phyloP scores from a whole-genome alignment of 37 sponge, comb jelly and placozoan genomes.

The Geodia barretti region DNA sequence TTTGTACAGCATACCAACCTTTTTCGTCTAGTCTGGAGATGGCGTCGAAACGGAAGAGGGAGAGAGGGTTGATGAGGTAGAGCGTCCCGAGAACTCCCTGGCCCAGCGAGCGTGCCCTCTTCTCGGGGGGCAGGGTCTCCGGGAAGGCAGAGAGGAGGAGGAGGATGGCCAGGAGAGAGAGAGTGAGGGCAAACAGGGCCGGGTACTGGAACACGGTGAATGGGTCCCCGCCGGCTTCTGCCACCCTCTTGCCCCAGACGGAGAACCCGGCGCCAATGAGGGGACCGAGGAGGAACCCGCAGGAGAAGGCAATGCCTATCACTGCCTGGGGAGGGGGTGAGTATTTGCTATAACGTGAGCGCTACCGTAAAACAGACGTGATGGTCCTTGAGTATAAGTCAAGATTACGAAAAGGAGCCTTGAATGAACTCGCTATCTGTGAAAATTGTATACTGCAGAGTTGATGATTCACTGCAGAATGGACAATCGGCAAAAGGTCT shows the following conservation, averaged over 20 bases:
- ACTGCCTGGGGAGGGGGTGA: conserved; percentile 56
- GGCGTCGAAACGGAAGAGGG: conserved; percentile 78
- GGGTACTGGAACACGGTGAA: conserved; percentile 81
- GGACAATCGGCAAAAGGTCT: no score
- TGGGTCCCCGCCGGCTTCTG: not conserved
- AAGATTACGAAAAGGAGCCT: no score
- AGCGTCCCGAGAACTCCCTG: conserved; percentile 53
- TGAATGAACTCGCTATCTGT: no score
- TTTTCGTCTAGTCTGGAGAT: conserved; percentile 33
- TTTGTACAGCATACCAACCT: conserved; percentile 35
- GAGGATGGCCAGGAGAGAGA: conserved; percentile 52
- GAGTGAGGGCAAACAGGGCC: conserved; percentile 73
- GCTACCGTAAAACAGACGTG: no score
- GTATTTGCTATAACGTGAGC: no score
- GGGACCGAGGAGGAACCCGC: conserved; percentile 90
- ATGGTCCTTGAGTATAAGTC: no score
- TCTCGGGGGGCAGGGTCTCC: conserved; percentile 73
- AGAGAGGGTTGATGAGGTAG: conserved; percentile 85
- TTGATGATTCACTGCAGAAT: no score
- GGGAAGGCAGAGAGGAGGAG: conserved; percentile 45
- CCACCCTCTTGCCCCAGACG: conserved; percentile 19
- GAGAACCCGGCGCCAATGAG: conserved; percentile 89
- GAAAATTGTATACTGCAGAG: no score
- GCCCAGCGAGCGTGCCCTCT: conserved; percentile 71
- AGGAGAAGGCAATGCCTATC: conserved; percentile 86